Evolutionary conservation across 2,113 vertebrate genomes (phyloP).

Genomic region (Euleptes europaea): DNA sequence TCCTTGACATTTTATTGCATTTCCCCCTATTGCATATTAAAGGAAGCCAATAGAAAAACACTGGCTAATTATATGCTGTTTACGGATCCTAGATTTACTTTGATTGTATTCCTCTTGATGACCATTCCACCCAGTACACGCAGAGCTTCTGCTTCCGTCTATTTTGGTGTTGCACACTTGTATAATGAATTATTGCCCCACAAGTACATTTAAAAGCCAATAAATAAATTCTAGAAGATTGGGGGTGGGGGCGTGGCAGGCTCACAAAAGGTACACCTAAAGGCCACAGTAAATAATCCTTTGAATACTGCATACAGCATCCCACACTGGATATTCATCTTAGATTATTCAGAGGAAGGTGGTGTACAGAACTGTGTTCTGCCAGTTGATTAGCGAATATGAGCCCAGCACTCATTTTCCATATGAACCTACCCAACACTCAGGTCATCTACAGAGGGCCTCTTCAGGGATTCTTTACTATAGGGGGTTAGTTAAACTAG

Average conservation of each 20-base stretch:
- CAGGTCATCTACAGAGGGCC: too few relatives aligned
- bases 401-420: too few relatives aligned
- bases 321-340: neutral
- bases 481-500: too few relatives aligned
- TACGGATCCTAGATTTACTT: conserved; percentile 71
- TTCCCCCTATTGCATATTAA: conserved; percentile 79
- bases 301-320: neutral
- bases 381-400: neutral
- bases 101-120: conserved; percentile 72
- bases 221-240: neutral
- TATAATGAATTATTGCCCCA: neutral
- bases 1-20: conserved; percentile 84
- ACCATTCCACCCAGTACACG: neutral
- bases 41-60: conserved; percentile 84
- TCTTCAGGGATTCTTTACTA: too few relatives aligned
- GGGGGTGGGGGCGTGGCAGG: neutral
- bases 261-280: neutral
- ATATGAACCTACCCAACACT: too few relatives aligned
- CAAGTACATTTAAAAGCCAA: neutral
- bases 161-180: conserved; percentile 8
- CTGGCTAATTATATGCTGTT: conserved; percentile 84
- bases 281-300: neutral
- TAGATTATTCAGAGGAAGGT: neutral
- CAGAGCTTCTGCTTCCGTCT: conserved; percentile 44
- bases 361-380: neutral